Percentiles rank a stretch among this genome's conserved stretches.
Evolutionary conservation across 92 coral and sea anemone species (phyloP).

Genomic region (Paramuricea clavata): DNA sequence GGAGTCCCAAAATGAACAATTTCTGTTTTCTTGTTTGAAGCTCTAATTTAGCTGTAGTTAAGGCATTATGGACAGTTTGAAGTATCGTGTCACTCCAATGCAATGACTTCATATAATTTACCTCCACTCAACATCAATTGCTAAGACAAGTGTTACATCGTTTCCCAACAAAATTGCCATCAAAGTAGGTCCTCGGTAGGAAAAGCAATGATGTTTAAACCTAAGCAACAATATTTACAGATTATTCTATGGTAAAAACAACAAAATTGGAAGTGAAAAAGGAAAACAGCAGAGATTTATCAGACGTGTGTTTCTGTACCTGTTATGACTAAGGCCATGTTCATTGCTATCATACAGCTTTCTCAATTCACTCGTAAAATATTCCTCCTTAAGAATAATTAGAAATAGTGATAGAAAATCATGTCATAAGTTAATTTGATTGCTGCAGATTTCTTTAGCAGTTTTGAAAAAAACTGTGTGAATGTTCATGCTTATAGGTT

Average conservation of each 20-base stretch:
- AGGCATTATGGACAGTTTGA: background rate
- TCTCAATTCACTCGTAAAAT: slow-evolving; percentile 57
- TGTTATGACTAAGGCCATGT: slow-evolving; percentile 95
- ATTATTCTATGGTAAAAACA: background rate
- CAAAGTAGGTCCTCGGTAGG: slow-evolving; percentile 82
- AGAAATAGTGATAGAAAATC: background rate
- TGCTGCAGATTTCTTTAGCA: too few species aligned
- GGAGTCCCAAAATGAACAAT: background rate
- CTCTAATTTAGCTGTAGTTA: background rate
- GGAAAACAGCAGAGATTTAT: background rate
- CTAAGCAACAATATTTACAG: slow-evolving; percentile 23
- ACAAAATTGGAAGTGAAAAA: background rate
- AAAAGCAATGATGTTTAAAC: slow-evolving; percentile 90
- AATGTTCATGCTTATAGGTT: too few species aligned
- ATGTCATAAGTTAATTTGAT: too few species aligned
- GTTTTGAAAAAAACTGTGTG: too few species aligned
- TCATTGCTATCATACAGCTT: slow-evolving; percentile 80
- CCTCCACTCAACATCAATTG: slow-evolving; percentile 81
- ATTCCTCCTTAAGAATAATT: background rate
- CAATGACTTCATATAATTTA: background rate
- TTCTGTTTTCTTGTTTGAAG: background rate
- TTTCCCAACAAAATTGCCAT: slow-evolving; percentile 60
- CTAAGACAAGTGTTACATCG: slow-evolving; percentile 54
- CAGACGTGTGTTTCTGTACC: slow-evolving; percentile 43
- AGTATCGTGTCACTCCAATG: background rate